Evolutionary conservation across 2,113 vertebrate species (phyloP).

Genomic region (Oceanites oceanicus): DNA sequence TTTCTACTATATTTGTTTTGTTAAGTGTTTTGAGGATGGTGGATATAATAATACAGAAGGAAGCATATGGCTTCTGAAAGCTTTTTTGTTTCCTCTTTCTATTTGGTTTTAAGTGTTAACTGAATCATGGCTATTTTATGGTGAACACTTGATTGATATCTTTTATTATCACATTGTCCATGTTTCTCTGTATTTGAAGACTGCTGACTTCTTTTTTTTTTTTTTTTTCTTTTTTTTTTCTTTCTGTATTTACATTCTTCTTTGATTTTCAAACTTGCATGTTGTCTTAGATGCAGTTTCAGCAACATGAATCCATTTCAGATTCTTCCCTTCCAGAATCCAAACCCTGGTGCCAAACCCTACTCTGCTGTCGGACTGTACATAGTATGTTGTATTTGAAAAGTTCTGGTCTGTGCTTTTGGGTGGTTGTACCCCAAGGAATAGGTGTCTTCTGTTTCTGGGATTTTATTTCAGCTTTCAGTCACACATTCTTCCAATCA

Average conservation of each 20-base stretch:
- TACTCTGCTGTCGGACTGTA: neutral
- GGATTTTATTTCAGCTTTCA: neutral
- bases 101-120: neutral
- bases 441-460: neutral
- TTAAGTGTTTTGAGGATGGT: neutral
- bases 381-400: neutral
- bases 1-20: neutral
- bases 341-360: neutral
- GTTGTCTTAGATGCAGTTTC: neutral
- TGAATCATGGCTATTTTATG: neutral
- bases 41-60: neutral
- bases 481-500: neutral
- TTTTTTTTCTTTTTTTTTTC: neutral
- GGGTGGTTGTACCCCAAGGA: neutral
- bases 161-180: neutral
- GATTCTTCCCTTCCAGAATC: too few relatives aligned
- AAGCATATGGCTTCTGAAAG: neutral
- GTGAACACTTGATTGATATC: neutral
- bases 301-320: neutral
- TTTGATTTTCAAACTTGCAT: neutral
- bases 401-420: neutral
- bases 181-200: neutral
- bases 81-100: neutral
- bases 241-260: neutral
- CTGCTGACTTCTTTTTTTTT: neutral